A percentile compares a stretch with the other conserved stretches of the same genome.
These are phyloP conservation scores for Mizuhopecten yessoensis DNA, from an alignment of 1,140 invertebrate species.

Conservation along the genomic window DNA sequence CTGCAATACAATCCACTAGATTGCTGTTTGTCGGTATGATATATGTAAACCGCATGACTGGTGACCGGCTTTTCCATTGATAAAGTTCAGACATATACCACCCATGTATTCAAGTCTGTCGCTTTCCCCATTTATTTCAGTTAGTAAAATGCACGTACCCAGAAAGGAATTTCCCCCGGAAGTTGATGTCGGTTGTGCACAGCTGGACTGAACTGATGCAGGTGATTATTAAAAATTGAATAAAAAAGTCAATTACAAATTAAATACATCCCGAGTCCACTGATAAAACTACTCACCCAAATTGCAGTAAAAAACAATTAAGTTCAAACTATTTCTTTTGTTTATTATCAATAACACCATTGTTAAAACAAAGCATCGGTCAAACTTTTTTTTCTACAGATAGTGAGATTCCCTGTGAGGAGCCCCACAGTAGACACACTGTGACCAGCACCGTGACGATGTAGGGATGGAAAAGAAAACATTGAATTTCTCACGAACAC, in stretches of 20 bases:
- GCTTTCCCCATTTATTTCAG: background rate
- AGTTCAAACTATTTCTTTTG: too few species aligned
- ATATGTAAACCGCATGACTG: background rate
- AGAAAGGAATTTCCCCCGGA: conserved; percentile 31
- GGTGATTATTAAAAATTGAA: background rate
- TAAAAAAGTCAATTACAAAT: background rate
- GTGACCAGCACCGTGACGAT: background rate
- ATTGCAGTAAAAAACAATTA: too few species aligned
- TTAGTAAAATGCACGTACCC: conserved; percentile 7
- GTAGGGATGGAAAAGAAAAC: background rate
- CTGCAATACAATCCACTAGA: conserved; percentile 9
- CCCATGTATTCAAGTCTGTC: background rate
- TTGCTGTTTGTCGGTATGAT: background rate
- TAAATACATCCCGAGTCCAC: background rate
- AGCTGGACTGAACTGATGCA: background rate
- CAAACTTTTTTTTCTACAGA: too few species aligned
- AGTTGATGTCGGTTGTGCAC: conserved; percentile 14
- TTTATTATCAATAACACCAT: too few species aligned
- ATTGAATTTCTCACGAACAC: background rate
- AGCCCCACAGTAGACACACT: background rate
- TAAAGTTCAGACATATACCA: conserved; percentile 35
- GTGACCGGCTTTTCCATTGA: conserved; percentile 23
- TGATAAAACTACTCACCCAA: too few species aligned
- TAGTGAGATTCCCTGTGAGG: background rate
- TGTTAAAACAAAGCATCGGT: too few species aligned